A percentile compares a stretch with the other conserved stretches of the same genome.
These are phyloP conservation scores for Troglohyphantes excavatus DNA, from an alignment of 2,888 invertebrate genomes.

Conservation along the genomic window DNA sequence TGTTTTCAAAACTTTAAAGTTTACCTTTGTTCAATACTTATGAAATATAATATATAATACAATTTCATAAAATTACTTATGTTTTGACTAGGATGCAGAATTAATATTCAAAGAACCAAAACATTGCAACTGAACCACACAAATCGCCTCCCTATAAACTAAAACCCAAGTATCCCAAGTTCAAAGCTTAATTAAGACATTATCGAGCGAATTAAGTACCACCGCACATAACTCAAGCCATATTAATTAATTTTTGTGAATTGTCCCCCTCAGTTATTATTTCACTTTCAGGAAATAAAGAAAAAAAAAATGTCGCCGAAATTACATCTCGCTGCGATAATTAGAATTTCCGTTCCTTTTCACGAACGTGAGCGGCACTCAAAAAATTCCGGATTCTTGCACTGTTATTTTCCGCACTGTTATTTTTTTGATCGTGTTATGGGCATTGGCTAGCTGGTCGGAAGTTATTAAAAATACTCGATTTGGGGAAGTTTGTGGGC, in stretches of 20 bases:
- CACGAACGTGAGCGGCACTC: slow-evolving; percentile 51
- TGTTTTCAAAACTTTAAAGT: too few relatives aligned
- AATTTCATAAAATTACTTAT: background rate
- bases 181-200: slow-evolving; percentile 35
- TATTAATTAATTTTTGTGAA: slow-evolving; percentile 61
- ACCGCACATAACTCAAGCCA: slow-evolving; percentile 11
- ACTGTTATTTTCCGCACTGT: slow-evolving; percentile 15
- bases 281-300: slow-evolving; percentile 19
- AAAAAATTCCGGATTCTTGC: slow-evolving; percentile 47
- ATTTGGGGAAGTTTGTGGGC: slow-evolving; percentile 19
- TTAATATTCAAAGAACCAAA: too few relatives aligned
- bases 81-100: background rate
- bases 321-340: slow-evolving; percentile 47
- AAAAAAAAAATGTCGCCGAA: background rate
- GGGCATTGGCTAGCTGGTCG: slow-evolving; percentile 42
- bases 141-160: too few relatives aligned
- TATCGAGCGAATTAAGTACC: slow-evolving; percentile 1
- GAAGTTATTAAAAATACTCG: slow-evolving; percentile 66
- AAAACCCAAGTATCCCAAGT: too few relatives aligned
- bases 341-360: slow-evolving; percentile 62
- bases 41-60: too few relatives aligned
- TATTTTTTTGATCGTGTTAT: slow-evolving; percentile 1
- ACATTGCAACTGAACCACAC: too few relatives aligned
- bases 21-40: too few relatives aligned
- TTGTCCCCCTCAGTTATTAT: slow-evolving; percentile 42